Base-by-base conservation (phyloP, 2,888 invertebrate species). In the Oligia fasciuncula region DNA sequence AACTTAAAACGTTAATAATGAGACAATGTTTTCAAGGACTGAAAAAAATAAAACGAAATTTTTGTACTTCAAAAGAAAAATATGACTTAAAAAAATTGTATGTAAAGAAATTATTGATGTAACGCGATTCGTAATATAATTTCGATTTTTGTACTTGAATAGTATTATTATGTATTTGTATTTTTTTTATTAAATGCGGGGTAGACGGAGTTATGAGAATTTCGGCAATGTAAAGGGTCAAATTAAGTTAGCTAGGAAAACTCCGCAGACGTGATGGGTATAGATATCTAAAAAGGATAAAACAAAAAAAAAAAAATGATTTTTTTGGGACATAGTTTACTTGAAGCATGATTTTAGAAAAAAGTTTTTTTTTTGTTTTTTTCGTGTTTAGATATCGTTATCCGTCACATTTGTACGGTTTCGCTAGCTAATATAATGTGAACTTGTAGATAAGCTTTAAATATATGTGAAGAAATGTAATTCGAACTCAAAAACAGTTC, bases 141-240 rank as follows among this genome's bases (percentile, higher is more conserved):
- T 71, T 70, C 40, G 73, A 82, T 17, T 60, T 68, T 63, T 82
- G 84, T 84, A 84, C 84, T 84, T 84, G 79, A 82, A 82, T 82
- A 78, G 85, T 78, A 71, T 79, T 85, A 81, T 72, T 35, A 63
- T 81, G 60, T 75, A 75, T 54, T 73, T 75, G 51, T 80, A 70
- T 62, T n/a, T 62, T 29, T 71, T 70, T 81, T 46, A 51, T 74
- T 29, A 40, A 71, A 49, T 54, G 68, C 13, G 74, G 80, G 80
- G 75, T 75, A 73, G 84, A 4, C 49, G 49, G 68, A 75, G 40
- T 51, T 84, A 65, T 46, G 2, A 49, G 8, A 29, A 5, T 2
- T 13, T 17, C 29, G 17, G 3, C 1, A 54, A 54, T 70, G n/a
- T n/a, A 35, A 8, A 19, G 4, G 6, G 35, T 23, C 1, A 4